These are phyloP conservation scores for Drosophila trichaetosa DNA, from an alignment of 2,888 invertebrate species.

Conservation along the genomic window DNA sequence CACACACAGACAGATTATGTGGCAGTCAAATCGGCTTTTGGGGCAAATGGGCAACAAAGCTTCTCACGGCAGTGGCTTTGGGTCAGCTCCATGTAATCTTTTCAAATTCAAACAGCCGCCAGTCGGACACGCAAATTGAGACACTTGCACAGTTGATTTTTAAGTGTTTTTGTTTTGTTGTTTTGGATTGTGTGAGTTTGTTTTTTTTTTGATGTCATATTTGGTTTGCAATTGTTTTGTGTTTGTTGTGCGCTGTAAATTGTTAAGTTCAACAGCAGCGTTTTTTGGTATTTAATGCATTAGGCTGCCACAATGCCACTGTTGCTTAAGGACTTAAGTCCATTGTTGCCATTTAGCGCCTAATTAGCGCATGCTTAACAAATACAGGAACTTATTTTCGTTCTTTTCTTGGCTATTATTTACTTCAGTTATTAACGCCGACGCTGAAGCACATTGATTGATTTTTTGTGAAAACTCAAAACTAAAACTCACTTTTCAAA, in stretches of 20 bases:
- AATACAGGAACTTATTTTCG: constrained; percentile 27
- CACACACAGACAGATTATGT: constrained; percentile 3
- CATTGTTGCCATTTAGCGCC: constrained; percentile 30
- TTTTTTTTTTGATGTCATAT: background rate
- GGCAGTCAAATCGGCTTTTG: background rate
- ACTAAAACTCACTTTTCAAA: constrained; percentile 64
- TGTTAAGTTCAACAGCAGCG: constrained; percentile 47
- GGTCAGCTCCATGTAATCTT: constrained; percentile 55
- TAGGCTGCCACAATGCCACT: too few relatives aligned
- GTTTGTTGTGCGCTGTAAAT: constrained; percentile 43
- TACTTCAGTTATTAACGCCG: constrained; percentile 29
- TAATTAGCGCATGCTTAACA: constrained; percentile 39
- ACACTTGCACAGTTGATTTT: constrained; percentile 49
- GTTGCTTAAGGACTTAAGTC: constrained; percentile 30
- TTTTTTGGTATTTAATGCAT: constrained; percentile 9
- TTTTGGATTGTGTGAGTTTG: constrained; percentile 6
- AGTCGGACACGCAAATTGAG: constrained; percentile 66
- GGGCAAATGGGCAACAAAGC: constrained; percentile 21
- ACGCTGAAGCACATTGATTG: background rate
- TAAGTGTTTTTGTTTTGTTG: constrained; percentile 8
- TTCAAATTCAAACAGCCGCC: constrained; percentile 29
- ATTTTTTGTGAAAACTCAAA: constrained; percentile 1
- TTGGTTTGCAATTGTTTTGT: constrained; percentile 32
- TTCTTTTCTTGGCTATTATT: constrained; percentile 1
- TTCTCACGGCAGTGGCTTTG: constrained; percentile 42